Evolutionary conservation across 2,888 invertebrate species (phyloP), one percentile per base, ranked within the genome.

Genomic region (Alloplasta piceator): DNA sequence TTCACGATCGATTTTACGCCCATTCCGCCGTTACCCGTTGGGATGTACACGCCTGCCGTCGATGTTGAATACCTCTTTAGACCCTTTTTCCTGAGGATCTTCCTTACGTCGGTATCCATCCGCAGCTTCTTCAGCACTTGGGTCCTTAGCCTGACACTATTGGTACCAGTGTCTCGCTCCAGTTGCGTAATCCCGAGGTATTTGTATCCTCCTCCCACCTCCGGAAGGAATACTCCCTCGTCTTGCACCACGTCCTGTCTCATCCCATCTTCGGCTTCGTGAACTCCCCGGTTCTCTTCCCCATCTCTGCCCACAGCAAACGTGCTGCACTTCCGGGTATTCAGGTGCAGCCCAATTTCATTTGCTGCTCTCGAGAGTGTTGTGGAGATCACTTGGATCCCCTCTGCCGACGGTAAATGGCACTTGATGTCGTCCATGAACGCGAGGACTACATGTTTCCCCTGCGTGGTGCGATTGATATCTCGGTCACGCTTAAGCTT

Each of bases 341-440:
- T 81, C 38, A 81, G 60, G 3, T 0, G 0, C 1, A 55, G 41
- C 9, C 72, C 72, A 0, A 63, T 12, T 26, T 72, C 73, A 7
- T 71, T 71, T 5, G 74, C 79, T 5, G 72, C 55, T 0, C 10
- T 12, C 41, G 10, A 39, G 4, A 75, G 16, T n/a, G 36, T 56
- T 0, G 52, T 26, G 7, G 74, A 63, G 1, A 79, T 72, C 14
- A 36, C 6, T n/a, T n/a, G n/a, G 1, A 71, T 71, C 55, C 74
- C 46, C 41, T 36, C 10, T 9, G 48, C 39, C 39, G 72, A 67
- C 7, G 80, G 78, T 0, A 74, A 63, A 76, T 83, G 66, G 58
- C 72, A 63, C 74, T 85, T 64, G 58, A 84, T 80, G 74, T 85
- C 75, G 26, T 82, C 82, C 82, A 83, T 82, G 26, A 60, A 83